Evolutionary conservation across 2,797 vertebrate genomes (phyloP).

Genomic region (Sebastes cheni): DNA sequence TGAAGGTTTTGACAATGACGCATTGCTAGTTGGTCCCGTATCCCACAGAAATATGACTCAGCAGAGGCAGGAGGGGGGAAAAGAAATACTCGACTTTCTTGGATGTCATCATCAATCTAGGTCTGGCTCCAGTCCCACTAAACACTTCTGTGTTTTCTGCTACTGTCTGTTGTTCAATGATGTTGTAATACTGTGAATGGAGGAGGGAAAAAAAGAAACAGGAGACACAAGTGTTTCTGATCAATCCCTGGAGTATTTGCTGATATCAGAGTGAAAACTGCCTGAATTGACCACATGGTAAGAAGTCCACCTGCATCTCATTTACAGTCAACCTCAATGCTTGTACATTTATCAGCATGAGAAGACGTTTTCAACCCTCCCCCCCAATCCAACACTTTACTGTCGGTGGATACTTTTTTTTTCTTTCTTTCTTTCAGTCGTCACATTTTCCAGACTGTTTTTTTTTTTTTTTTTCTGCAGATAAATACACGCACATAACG

Average conservation of each 20-base stretch:
- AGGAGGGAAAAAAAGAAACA: neutral
- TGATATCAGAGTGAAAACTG: slow-evolving; percentile 22
- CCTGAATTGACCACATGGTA: slow-evolving; percentile 2
- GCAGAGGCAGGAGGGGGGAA: neutral
- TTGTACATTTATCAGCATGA: slow-evolving; percentile 18
- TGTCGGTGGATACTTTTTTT: neutral
- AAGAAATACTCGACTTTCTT: neutral
- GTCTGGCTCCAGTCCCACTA: slow-evolving; percentile 1
- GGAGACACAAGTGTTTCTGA: slow-evolving; percentile 43
- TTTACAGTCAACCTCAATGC: slow-evolving; percentile 21
- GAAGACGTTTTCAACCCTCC: neutral
- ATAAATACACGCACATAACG: neutral
- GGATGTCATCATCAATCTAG: slow-evolving; percentile 24
- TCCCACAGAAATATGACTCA: slow-evolving; percentile 9
- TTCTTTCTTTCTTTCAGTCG: neutral
- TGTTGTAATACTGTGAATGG: neutral
- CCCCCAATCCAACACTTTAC: neutral
- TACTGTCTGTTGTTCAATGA: slow-evolving; percentile 22
- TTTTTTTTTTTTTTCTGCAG: too few relatives aligned
- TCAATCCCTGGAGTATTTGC: slow-evolving; percentile 13
- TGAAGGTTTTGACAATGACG: neutral
- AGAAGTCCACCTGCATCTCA: slow-evolving; percentile 42
- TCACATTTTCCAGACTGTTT: neutral
- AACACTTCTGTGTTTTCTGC: slow-evolving; percentile 4
- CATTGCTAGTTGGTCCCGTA: neutral